Conservation (phyloP, 2,797 vertebrate species). For the Hapalemur alaotrensis region DNA sequence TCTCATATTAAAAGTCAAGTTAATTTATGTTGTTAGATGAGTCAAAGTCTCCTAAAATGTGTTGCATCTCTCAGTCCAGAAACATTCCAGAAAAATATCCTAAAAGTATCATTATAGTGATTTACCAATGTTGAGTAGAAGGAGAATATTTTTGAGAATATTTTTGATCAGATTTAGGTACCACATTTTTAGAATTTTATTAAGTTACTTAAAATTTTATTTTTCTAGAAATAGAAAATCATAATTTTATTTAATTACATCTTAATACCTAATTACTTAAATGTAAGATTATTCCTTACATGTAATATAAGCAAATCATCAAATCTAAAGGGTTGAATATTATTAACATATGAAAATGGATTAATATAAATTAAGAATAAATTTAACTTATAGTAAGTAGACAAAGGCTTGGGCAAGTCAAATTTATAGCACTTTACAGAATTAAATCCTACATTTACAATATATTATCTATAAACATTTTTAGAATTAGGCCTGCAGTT, state of each 20-base stretch:
- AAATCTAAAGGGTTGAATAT: background rate
- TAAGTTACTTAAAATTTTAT: constrained; percentile 37
- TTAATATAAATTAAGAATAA: constrained; percentile 13
- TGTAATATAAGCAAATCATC: background rate
- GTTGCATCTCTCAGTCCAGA: background rate
- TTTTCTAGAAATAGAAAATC: constrained; percentile 10
- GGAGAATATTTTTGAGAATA: background rate
- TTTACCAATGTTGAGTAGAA: background rate
- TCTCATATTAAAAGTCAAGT: constrained; percentile 26
- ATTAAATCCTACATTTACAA: constrained; percentile 37
- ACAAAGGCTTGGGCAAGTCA: background rate
- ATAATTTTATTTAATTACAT: constrained; percentile 15
- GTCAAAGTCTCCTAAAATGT: background rate
- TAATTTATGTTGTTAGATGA: constrained; percentile 11
- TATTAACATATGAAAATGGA: background rate
- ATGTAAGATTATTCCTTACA: background rate
- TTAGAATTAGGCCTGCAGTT: constrained; percentile 5
- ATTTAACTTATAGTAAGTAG: background rate
- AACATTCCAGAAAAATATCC: background rate
- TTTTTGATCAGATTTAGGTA: background rate
- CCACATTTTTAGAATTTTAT: background rate
- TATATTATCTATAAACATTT: constrained; percentile 34
- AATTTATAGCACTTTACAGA: background rate
- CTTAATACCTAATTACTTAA: background rate
- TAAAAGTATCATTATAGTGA: background rate